These are phyloP conservation scores for Numenius arquata DNA, from an alignment of 2,113 vertebrate genomes.

Conservation along the genomic window DNA sequence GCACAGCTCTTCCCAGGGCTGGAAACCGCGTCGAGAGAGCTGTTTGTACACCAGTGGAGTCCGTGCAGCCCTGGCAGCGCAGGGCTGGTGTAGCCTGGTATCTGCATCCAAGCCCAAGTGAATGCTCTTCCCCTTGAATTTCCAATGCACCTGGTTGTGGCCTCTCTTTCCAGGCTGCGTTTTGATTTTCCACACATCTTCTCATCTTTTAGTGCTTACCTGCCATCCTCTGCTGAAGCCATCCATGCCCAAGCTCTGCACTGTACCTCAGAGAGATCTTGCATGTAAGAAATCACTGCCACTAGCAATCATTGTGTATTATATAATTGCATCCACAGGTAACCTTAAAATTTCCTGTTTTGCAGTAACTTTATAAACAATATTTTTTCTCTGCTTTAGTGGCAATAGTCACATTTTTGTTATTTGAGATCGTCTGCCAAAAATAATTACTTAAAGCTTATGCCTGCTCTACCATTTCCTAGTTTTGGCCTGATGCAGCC, in stretches of 20 bases:
- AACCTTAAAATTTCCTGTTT: not conserved
- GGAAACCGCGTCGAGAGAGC: not conserved
- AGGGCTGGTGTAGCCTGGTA: not conserved
- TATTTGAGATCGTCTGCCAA: not conserved
- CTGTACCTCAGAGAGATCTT: not conserved
- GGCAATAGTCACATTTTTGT: not conserved
- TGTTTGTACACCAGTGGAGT: accelerated
- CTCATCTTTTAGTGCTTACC: not conserved
- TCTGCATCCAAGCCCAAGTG: not conserved
- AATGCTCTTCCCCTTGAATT: not conserved
- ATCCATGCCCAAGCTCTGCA: not conserved
- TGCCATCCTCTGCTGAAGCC: not conserved
- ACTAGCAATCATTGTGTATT: not conserved
- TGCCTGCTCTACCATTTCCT: not conserved
- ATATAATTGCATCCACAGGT: not conserved
- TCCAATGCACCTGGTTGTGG: not conserved
- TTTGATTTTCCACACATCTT: not conserved
- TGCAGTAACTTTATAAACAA: not conserved
- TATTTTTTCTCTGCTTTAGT: not conserved
- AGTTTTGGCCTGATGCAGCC: not conserved
- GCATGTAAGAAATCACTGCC: not conserved
- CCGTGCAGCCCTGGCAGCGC: not conserved
- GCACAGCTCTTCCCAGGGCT: not conserved
- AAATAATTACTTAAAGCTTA: not conserved
- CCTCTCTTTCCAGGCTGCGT: not conserved